Percentiles rank a stretch among this genome's conserved stretches.
These are phyloP conservation scores for Dilophus febrilis DNA, from an alignment of 2,888 invertebrate genomes.

Conservation along the genomic window DNA sequence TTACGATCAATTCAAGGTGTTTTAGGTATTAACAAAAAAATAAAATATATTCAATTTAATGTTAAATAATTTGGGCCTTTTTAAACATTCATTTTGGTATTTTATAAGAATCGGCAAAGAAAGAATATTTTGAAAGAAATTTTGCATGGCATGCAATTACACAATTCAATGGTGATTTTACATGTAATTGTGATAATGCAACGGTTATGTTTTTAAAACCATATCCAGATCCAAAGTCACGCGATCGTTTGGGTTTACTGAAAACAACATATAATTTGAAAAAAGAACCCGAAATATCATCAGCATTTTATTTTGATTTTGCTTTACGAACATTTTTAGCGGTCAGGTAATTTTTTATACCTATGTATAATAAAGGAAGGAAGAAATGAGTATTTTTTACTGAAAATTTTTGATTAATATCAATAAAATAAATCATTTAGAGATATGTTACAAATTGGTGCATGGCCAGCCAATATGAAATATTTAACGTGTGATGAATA, in stretches of 20 bases:
- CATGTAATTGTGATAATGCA: slow-evolving; percentile 60
- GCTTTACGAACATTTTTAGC: slow-evolving; percentile 53
- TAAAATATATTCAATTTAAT: background rate
- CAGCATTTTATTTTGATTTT: slow-evolving; percentile 80
- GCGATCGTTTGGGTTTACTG: slow-evolving; percentile 51
- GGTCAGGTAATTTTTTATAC: slow-evolving; percentile 49
- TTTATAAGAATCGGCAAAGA: slow-evolving; percentile 43
- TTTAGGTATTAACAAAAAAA: slow-evolving; percentile 30
- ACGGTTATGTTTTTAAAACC: slow-evolving; percentile 61
- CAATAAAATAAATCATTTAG: slow-evolving; percentile 26
- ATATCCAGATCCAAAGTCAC: slow-evolving; percentile 41
- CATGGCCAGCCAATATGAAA: slow-evolving; percentile 54
- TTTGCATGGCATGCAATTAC: slow-evolving; percentile 78
- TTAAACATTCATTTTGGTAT: background rate
- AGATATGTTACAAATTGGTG: slow-evolving; percentile 50
- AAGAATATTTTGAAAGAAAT: slow-evolving; percentile 64
- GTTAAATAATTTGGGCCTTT: background rate
- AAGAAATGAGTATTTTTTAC: no score
- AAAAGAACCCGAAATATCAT: slow-evolving; percentile 52
- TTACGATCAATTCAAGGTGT: slow-evolving; percentile 50
- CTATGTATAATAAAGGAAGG: no score
- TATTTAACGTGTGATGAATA: slow-evolving; percentile 66
- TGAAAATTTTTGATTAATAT: slow-evolving; percentile 12
- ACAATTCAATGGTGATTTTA: slow-evolving; percentile 54
- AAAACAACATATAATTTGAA: slow-evolving; percentile 55